Evolutionary conservation across 2,888 invertebrate species (phyloP).

Genomic region (Altica lythri): DNA sequence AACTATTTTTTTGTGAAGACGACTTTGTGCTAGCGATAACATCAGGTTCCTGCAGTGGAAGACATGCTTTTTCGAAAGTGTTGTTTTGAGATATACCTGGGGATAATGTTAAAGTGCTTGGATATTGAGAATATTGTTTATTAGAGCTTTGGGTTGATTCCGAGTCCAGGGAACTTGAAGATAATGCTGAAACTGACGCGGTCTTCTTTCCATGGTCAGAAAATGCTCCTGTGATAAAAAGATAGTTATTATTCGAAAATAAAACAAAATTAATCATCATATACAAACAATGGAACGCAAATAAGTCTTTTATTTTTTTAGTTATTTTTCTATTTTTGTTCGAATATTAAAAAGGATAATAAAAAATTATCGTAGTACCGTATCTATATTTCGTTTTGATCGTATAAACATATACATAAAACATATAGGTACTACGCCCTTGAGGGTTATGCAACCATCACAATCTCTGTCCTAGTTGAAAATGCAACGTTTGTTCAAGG

Average conservation of each 20-base stretch:
- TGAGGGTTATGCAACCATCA: too few relatives aligned
- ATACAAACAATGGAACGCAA: too few relatives aligned
- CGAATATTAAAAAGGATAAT: too few relatives aligned
- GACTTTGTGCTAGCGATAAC: conserved; percentile 91
- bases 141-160: conserved; percentile 54
- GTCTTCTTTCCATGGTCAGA: conserved; percentile 45
- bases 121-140: conserved; percentile 52
- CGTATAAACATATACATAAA: too few relatives aligned
- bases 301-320: background rate
- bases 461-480: too few relatives aligned
- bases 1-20: conserved; percentile 51
- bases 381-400: too few relatives aligned
- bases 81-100: conserved; percentile 30
- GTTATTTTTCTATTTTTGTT: too few relatives aligned
- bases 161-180: conserved; percentile 54
- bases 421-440: too few relatives aligned
- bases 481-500: too few relatives aligned
- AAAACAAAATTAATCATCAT: background rate
- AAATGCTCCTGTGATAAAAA: conserved; percentile 28
- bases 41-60: conserved; percentile 80
- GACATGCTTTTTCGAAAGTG: conserved; percentile 43
- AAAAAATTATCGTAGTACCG: too few relatives aligned
- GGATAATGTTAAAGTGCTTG: conserved; percentile 52
- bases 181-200: conserved; percentile 51
- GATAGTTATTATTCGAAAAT: background rate